phyloP scores from a whole-genome alignment of 2,888 invertebrate species.

The Axea sp. region DNA sequence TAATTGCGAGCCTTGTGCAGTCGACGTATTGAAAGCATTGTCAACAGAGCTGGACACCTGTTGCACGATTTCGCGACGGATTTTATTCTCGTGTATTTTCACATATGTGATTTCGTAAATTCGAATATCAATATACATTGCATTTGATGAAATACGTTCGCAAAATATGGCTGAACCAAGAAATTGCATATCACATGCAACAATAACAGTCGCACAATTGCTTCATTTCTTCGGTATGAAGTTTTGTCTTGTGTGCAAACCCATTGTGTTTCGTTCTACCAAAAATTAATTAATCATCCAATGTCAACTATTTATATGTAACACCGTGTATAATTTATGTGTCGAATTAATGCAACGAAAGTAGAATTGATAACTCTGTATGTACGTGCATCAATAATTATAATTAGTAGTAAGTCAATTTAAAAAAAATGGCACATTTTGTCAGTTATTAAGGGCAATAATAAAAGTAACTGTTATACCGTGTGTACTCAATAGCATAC shows the following conservation, averaged over 20 bases:
- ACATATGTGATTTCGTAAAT: conserved; percentile 65
- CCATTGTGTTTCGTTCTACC: too few relatives aligned
- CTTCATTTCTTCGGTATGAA: neutral
- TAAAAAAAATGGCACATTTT: too few relatives aligned
- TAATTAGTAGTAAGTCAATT: too few relatives aligned
- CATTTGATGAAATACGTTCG: conserved; percentile 25
- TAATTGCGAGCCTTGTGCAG: conserved; percentile 58
- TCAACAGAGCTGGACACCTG: conserved; percentile 70
- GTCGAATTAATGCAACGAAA: too few relatives aligned
- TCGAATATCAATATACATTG: conserved; percentile 41
- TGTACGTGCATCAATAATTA: too few relatives aligned
- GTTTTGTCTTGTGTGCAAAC: neutral
- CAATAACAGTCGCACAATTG: conserved; percentile 13
- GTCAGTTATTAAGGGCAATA: too few relatives aligned
- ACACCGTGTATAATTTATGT: too few relatives aligned
- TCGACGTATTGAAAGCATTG: conserved; percentile 63
- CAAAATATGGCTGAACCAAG: conserved; percentile 32
- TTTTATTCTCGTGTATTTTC: conserved; percentile 73
- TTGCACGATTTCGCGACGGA: conserved; percentile 73
- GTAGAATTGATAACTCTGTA: too few relatives aligned
- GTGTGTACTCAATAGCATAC: conserved; percentile 25
- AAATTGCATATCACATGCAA: conserved; percentile 13
- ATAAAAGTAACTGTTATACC: neutral
- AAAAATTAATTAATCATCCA: too few relatives aligned
- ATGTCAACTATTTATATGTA: too few relatives aligned